Percentiles rank a stretch among this genome's conserved stretches.
These are phyloP conservation scores for Drosophila gunungcola DNA, from an alignment of 1,140 invertebrate species.

Conservation along the genomic window DNA sequence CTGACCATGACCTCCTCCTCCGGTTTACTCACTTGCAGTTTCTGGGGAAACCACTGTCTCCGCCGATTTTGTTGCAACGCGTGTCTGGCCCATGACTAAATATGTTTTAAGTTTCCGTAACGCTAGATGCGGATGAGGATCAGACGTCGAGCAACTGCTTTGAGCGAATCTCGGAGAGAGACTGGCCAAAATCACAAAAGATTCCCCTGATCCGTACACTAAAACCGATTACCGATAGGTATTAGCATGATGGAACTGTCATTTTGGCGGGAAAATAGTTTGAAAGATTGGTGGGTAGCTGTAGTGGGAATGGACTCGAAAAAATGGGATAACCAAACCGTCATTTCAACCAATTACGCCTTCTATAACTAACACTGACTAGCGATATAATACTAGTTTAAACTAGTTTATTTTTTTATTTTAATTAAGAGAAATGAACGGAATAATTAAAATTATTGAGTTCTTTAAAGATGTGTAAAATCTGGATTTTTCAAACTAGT, in stretches of 20 bases:
- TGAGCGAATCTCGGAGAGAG: slow-evolving; percentile 21
- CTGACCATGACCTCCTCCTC: slow-evolving; percentile 16
- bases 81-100: slow-evolving; percentile 65
- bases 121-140: not conserved
- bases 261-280: not conserved
- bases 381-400: too few species aligned
- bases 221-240: not conserved
- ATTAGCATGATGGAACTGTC: not conserved
- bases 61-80: slow-evolving; percentile 51
- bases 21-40: slow-evolving; percentile 53
- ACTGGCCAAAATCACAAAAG: slow-evolving; percentile 10
- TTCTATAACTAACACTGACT: too few species aligned
- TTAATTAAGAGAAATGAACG: too few species aligned
- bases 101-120: not conserved
- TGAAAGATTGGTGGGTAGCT: too few species aligned
- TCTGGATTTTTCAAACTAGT: too few species aligned
- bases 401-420: too few species aligned
- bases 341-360: too few species aligned
- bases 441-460: too few species aligned
- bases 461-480: too few species aligned
- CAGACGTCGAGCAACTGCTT: not conserved
- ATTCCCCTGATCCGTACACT: not conserved
- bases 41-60: slow-evolving; percentile 36
- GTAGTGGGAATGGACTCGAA: too few species aligned
- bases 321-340: too few species aligned